Conservation (phyloP, 2,888 invertebrate species). For the Sipha maydis region DNA sequence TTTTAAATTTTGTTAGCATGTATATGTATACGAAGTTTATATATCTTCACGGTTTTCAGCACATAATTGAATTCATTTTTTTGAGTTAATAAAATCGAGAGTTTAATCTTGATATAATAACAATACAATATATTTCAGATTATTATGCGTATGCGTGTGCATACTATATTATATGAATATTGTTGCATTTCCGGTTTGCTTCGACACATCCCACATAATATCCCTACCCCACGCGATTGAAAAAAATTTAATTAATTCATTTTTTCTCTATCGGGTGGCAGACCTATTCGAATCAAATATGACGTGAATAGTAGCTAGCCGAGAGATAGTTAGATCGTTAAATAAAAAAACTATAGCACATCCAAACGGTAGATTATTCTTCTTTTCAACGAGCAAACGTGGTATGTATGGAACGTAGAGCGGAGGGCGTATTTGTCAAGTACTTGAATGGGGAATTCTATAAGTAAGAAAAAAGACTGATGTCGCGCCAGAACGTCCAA, state of each 20-base stretch:
- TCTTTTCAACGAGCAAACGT: not conserved
- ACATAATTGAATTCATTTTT: too few relatives aligned
- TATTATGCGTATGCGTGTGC: not conserved
- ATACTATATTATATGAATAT: not conserved
- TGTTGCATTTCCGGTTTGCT: not conserved
- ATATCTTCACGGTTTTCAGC: too few relatives aligned
- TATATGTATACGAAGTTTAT: too few relatives aligned
- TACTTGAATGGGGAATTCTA: constrained; percentile 15
- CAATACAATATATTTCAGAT: not conserved
- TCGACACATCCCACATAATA: not conserved
- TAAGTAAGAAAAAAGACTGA: not conserved
- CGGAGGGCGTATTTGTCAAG: not conserved
- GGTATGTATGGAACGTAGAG: not conserved
- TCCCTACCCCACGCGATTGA: not conserved
- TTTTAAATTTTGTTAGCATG: too few relatives aligned
- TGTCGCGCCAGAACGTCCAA: not conserved
- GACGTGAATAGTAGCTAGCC: not conserved
- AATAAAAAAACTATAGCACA: not conserved
- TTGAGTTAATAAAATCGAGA: too few relatives aligned
- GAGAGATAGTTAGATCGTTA: not conserved
- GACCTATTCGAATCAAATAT: not conserved
- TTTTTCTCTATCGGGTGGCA: not conserved
- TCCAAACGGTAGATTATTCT: not conserved
- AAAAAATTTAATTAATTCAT: not conserved
- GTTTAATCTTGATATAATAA: too few relatives aligned